These are phyloP conservation scores for Trichoplax adhaerens DNA, from an alignment of 37 sponge, comb jelly and placozoan species.

Conservation along the genomic window DNA sequence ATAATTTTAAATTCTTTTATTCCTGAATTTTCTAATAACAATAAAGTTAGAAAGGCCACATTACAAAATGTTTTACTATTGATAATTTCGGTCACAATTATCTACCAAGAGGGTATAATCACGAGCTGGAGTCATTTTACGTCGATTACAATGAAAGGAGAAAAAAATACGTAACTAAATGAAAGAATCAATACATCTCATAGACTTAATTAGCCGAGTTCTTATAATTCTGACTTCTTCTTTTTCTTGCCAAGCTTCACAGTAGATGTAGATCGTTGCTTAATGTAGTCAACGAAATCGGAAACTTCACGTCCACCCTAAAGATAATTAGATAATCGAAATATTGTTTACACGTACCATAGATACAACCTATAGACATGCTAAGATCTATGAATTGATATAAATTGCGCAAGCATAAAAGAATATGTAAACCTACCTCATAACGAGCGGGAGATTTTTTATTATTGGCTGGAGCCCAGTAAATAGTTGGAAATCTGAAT, in stretches of 20 bases:
- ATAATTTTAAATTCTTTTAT: too few species aligned
- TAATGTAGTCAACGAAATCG: conserved; percentile 61
- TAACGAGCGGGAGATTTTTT: conserved; percentile 45
- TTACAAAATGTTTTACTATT: too few species aligned
- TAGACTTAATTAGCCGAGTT: too few species aligned
- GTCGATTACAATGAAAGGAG: too few species aligned
- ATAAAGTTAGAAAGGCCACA: too few species aligned
- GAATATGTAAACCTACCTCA: conserved; percentile 22
- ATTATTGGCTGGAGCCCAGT: conserved; percentile 65
- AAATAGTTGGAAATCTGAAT: conserved; percentile 64
- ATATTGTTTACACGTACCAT: too few species aligned
- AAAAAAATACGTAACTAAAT: too few species aligned
- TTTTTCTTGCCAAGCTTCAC: conserved; percentile 11
- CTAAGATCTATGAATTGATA: background rate
- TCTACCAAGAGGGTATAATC: too few species aligned
- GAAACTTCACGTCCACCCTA: conserved; percentile 79
- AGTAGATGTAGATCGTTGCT: conserved; percentile 53
- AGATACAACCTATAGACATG: background rate
- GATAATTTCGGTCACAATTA: too few species aligned
- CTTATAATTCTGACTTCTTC: conserved; percentile 1
- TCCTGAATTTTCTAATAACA: too few species aligned
- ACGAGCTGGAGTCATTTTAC: too few species aligned
- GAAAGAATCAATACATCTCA: too few species aligned
- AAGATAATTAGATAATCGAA: background rate
- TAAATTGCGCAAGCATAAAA: background rate